phyloP scores from a whole-genome alignment of 2,888 invertebrate species.

The Epinotia ramella region DNA sequence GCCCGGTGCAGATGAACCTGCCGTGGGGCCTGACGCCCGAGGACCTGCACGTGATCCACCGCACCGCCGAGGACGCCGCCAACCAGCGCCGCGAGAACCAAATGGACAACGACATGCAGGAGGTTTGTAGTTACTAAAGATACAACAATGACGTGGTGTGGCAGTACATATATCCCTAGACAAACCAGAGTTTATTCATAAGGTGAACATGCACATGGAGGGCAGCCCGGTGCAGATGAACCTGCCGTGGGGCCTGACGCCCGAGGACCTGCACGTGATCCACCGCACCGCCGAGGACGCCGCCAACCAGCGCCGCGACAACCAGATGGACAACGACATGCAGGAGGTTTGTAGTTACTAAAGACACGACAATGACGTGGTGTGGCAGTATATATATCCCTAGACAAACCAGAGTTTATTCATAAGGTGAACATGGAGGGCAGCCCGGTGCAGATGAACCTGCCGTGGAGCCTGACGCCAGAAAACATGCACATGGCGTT shows the following conservation, averaged over 20 bases:
- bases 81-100: constrained; percentile 73
- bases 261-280: constrained; percentile 76
- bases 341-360: constrained; percentile 67
- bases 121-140: constrained; percentile 58
- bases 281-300: constrained; percentile 77
- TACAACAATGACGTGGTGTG: too few relatives aligned
- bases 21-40: constrained; percentile 80
- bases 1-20: constrained; percentile 71
- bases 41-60: constrained; percentile 76
- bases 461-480: constrained; percentile 78
- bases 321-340: constrained; percentile 80
- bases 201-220: constrained; percentile 77
- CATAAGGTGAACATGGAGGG: constrained; percentile 78
- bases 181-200: constrained; percentile 44
- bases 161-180: too few relatives aligned
- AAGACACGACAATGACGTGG: too few relatives aligned
- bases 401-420: constrained; percentile 41
- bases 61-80: constrained; percentile 72
- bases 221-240: constrained; percentile 71
- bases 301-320: constrained; percentile 69
- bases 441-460: constrained; percentile 69
- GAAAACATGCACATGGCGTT: constrained; percentile 68
- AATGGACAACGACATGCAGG: constrained; percentile 81
- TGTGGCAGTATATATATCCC: too few relatives aligned
- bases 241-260: constrained; percentile 77